Evolutionary conservation across 2,113 vertebrate species (phyloP).

Genomic region (Daphoenositta chrysoptera): DNA sequence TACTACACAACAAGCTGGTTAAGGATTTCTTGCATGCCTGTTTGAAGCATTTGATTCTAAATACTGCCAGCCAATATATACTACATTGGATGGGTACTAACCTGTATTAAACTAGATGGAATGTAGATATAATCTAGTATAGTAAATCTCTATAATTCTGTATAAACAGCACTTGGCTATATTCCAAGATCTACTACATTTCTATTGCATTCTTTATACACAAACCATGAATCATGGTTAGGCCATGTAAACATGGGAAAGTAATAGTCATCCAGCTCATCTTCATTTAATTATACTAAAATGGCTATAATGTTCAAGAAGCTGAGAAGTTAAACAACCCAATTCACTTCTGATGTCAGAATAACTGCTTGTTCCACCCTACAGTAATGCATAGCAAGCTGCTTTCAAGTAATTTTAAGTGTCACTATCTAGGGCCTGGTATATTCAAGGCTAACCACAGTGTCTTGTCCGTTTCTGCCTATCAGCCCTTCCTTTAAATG

Average conservation of each 20-base stretch:
- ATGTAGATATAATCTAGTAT: background rate
- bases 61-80: background rate
- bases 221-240: conserved; percentile 1
- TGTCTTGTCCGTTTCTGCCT: background rate
- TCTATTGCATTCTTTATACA: background rate
- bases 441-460: background rate
- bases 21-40: background rate
- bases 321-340: background rate
- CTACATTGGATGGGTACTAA: background rate
- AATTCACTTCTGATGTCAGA: background rate
- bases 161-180: background rate
- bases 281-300: conserved; percentile 40
- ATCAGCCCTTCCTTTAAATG: background rate
- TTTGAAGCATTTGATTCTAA: background rate
- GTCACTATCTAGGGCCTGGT: background rate
- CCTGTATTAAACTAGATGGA: background rate
- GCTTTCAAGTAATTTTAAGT: background rate
- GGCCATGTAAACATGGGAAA: background rate
- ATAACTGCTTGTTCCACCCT: background rate
- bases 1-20: background rate
- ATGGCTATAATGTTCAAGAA: conserved; percentile 39
- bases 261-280: conserved; percentile 29
- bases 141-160: background rate
- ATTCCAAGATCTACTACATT: conserved; percentile 8
- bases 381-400: background rate